A percentile compares a stretch with the other conserved stretches of the same genome.
Conservation (phyloP, 2,888 invertebrate species). For the Microdon myrmicae region DNA sequence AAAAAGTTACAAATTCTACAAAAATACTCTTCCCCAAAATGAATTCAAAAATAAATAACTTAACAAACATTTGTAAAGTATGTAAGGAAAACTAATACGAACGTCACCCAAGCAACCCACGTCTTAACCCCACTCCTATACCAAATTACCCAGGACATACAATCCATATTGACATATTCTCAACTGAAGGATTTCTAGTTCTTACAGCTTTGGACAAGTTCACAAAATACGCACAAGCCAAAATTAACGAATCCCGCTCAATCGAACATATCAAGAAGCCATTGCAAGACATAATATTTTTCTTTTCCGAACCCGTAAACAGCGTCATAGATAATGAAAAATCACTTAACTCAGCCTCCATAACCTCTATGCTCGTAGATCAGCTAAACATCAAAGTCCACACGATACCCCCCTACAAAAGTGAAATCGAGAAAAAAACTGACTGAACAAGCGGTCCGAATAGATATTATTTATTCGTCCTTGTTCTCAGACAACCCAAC, state of each 20-base stretch:
- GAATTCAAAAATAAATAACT: neutral
- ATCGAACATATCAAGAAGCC: constrained; percentile 23
- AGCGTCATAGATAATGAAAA: constrained; percentile 34
- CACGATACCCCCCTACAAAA: constrained; percentile 11
- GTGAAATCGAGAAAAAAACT: constrained; percentile 12
- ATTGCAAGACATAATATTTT: constrained; percentile 27
- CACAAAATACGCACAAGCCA: constrained; percentile 16
- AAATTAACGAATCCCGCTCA: constrained; percentile 11
- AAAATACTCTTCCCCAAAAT: constrained; percentile 18
- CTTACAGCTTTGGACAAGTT: constrained; percentile 33
- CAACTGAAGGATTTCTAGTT: constrained; percentile 12
- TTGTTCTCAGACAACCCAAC: too few species aligned
- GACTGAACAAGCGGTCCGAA: too few species aligned
- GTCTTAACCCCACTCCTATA: constrained; percentile 9
- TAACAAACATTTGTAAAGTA: constrained; percentile 1
- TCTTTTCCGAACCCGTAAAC: constrained; percentile 30
- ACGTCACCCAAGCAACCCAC: constrained; percentile 16
- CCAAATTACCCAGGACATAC: constrained; percentile 25
- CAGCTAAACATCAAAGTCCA: constrained; percentile 7
- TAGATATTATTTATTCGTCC: too few species aligned
- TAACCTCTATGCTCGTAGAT: constrained; percentile 10
- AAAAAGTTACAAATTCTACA: constrained; percentile 22
- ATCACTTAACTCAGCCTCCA: constrained; percentile 10
- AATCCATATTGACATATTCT: constrained; percentile 28
- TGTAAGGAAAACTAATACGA: constrained; percentile 19